phyloP scores from a whole-genome alignment of 2,888 invertebrate species.

The Zygaena filipendulae region DNA sequence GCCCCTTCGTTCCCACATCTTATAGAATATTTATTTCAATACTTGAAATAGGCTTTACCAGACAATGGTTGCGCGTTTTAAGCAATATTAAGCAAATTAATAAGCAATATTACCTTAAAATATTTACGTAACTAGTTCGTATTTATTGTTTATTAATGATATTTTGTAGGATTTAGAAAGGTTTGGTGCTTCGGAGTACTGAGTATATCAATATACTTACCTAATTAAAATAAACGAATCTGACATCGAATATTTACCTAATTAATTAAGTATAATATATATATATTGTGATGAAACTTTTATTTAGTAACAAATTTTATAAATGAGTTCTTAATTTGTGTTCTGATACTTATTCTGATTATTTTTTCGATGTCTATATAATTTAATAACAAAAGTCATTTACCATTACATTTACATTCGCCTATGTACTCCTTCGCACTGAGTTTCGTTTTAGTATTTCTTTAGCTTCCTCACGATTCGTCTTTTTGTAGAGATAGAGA shows the following conservation, averaged over 20 bases:
- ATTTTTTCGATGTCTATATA: too few species aligned
- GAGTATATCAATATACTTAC: constrained; percentile 26
- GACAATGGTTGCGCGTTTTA: constrained; percentile 51
- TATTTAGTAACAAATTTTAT: too few species aligned
- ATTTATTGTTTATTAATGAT: constrained; percentile 36
- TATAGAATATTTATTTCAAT: constrained; percentile 31
- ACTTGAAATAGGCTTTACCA: constrained; percentile 27
- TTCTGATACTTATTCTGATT: too few species aligned
- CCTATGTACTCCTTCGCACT: constrained; percentile 37
- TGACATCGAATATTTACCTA: constrained; percentile 51
- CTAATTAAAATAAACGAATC: constrained; percentile 35
- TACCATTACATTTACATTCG: too few species aligned
- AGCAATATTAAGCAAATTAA: constrained; percentile 60
- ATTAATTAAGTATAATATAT: constrained; percentile 18
- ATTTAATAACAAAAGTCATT: too few species aligned
- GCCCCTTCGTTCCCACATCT: constrained; percentile 7
- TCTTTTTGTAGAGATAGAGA: constrained; percentile 31
- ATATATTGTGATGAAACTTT: constrained; percentile 26
- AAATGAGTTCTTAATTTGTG: too few species aligned
- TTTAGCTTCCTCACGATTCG: too few species aligned
- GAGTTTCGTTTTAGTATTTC: too few species aligned
- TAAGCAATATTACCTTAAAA: constrained; percentile 59
- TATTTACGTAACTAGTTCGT: constrained; percentile 30
- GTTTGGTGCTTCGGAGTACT: constrained; percentile 57
- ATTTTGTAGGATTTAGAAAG: constrained; percentile 47